Evolutionary conservation across 2,113 vertebrate genomes (phyloP).

Genomic region (Eptesicus fuscus): DNA sequence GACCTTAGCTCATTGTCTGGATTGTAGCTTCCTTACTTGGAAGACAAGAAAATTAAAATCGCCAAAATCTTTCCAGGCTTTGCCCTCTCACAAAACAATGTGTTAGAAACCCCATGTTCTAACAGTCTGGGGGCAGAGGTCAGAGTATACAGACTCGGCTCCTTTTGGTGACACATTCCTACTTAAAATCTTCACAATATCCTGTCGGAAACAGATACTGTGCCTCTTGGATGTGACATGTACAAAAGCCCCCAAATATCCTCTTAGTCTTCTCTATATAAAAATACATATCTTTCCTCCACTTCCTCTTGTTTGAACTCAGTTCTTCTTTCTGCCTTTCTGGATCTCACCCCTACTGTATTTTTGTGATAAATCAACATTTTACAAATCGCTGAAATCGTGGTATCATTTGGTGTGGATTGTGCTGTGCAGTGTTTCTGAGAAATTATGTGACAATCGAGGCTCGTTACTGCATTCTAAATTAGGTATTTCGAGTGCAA

Average conservation of each 20-base stretch:
- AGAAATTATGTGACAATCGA: not conserved
- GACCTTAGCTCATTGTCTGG: not conserved
- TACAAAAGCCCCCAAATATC: constrained; percentile 12
- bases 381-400: not conserved
- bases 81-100: not conserved
- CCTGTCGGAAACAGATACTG: not conserved
- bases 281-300: not conserved
- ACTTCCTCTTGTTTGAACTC: constrained; percentile 20
- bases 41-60: not conserved
- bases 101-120: not conserved
- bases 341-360: not conserved
- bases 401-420: constrained; percentile 7
- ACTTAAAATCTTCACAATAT: not conserved
- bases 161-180: not conserved
- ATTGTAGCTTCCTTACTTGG: not conserved
- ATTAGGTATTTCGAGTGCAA: constrained; percentile 7
- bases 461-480: constrained; percentile 11
- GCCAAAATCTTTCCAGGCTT: not conserved
- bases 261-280: not conserved
- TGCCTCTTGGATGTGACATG: not conserved
- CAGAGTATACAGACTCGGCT: not conserved
- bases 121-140: not conserved
- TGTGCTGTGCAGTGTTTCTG: not conserved
- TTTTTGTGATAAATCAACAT: constrained; percentile 31
- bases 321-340: constrained; percentile 43